Evolutionary conservation across 1,140 invertebrate species (phyloP).

Genomic region (Drosophila malerkotliana): DNA sequence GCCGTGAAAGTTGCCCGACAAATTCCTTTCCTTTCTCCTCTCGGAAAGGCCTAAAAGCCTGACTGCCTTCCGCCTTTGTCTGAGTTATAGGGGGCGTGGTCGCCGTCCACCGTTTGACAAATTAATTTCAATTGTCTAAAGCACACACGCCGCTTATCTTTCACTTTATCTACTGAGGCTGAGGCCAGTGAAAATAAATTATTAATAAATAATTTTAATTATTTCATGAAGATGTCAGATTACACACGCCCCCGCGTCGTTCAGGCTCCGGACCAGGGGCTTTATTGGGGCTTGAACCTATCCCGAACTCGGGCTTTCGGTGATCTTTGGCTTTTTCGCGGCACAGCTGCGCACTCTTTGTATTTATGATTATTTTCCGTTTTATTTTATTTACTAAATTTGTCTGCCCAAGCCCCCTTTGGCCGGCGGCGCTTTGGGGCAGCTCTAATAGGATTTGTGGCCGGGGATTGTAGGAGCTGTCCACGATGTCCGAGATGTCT

Average conservation of each 20-base stretch:
- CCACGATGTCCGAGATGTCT: no score
- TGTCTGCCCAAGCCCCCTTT: constrained; percentile 51
- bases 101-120: constrained; percentile 70
- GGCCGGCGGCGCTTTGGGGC: constrained; percentile 40
- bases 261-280: constrained; percentile 15
- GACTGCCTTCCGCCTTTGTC: background rate
- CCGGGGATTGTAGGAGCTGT: constrained; percentile 49
- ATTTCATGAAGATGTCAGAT: constrained; percentile 83
- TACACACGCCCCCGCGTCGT: constrained; percentile 71
- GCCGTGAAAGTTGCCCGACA: constrained; percentile 60
- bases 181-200: constrained; percentile 73
- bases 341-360: constrained; percentile 73
- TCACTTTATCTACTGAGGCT: constrained; percentile 64
- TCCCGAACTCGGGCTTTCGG: constrained; percentile 12
- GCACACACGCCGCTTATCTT: constrained; percentile 60
- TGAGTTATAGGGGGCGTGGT: constrained; percentile 30
- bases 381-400: constrained; percentile 72
- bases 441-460: constrained; percentile 74
- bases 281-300: constrained; percentile 7
- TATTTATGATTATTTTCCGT: constrained; percentile 73
- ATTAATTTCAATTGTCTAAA: constrained; percentile 78
- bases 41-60: constrained; percentile 9
- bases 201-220: constrained; percentile 83
- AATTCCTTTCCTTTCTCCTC: constrained; percentile 64
- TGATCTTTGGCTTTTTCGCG: constrained; percentile 74